Percentiles rank a stretch among this genome's conserved stretches.
phyloP scores from a whole-genome alignment of 30 jellyfish, hydroid and myxozoan genomes.

The Nemopilema nomurai region DNA sequence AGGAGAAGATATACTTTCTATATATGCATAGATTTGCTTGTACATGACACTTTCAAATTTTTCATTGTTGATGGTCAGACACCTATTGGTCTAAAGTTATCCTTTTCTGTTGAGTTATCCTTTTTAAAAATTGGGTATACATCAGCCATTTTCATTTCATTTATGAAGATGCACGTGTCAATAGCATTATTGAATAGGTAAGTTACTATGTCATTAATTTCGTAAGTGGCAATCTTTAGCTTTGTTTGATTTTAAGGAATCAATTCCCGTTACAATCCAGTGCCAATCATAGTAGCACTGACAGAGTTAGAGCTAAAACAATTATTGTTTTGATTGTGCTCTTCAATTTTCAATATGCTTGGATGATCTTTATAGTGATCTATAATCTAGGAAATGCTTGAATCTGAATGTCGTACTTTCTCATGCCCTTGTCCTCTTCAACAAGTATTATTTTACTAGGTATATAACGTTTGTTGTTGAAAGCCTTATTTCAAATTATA shows the following conservation, averaged over 20 bases:
- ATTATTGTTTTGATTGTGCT: conserved; percentile 2
- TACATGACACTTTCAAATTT: conserved; percentile 3
- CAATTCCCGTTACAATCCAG: background rate
- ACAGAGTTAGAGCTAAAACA: conserved; percentile 16
- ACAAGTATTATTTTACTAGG: conserved; percentile 26
- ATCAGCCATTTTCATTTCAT: conserved; percentile 9
- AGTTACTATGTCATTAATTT: conserved; percentile 4
- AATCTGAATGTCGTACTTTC: conserved; percentile 8
- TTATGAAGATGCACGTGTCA: background rate
- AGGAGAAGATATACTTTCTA: background rate
- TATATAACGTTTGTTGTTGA: conserved; percentile 1
- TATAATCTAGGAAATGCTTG: conserved; percentile 3
- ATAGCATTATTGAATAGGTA: conserved; percentile 7
- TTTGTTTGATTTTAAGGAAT: conserved; percentile 2
- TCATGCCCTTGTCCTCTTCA: conserved; percentile 12
- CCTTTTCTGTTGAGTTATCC: conserved; percentile 23
- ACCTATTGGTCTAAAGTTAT: conserved; percentile 27
- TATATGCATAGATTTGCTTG: background rate
- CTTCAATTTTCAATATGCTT: conserved; percentile 35
- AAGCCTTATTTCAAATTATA: too few species aligned
- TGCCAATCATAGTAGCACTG: background rate
- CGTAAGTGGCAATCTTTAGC: conserved; percentile 10
- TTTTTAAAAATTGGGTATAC: background rate
- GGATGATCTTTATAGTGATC: conserved; percentile 56
- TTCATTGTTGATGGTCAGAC: conserved; percentile 21